Evolutionary conservation across 2,113 vertebrate species (phyloP).

Genomic region (Podocnemis expansa): DNA sequence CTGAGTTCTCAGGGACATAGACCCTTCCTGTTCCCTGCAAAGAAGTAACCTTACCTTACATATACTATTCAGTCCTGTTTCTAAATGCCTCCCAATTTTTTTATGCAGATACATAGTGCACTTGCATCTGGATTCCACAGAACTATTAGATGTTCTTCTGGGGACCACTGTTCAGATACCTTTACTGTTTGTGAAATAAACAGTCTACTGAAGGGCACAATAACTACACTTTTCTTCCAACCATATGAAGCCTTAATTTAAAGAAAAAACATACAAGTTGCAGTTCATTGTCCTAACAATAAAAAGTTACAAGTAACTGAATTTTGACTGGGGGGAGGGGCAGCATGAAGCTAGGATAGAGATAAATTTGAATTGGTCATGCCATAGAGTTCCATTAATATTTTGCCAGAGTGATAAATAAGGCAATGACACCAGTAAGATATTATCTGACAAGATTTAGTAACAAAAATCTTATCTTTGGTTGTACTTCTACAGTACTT

Average conservation of each 20-base stretch:
- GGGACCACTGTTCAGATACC: neutral
- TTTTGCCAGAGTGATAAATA: neutral
- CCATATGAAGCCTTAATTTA: neutral
- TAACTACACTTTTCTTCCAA: neutral
- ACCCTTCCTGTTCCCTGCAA: too few relatives aligned
- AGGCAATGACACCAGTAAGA: neutral
- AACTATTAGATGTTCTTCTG: neutral
- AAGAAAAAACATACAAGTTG: neutral
- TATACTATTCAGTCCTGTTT: neutral
- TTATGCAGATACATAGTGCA: neutral
- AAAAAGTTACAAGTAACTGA: neutral
- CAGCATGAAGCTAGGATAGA: neutral
- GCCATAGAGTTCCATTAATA: neutral
- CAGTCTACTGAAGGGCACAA: neutral
- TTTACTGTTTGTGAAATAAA: neutral
- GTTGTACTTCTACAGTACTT: neutral
- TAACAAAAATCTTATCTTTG: neutral
- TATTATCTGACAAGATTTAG: neutral
- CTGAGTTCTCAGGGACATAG: too few relatives aligned
- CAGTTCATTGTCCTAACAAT: neutral
- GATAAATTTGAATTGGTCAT: neutral
- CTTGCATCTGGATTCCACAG: neutral
- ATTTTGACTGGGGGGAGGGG: neutral
- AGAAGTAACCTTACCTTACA: neutral
- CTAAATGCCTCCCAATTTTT: neutral